Base-by-base conservation (phyloP, 2,888 invertebrate genomes). In the Zygaena filipendulae region DNA sequence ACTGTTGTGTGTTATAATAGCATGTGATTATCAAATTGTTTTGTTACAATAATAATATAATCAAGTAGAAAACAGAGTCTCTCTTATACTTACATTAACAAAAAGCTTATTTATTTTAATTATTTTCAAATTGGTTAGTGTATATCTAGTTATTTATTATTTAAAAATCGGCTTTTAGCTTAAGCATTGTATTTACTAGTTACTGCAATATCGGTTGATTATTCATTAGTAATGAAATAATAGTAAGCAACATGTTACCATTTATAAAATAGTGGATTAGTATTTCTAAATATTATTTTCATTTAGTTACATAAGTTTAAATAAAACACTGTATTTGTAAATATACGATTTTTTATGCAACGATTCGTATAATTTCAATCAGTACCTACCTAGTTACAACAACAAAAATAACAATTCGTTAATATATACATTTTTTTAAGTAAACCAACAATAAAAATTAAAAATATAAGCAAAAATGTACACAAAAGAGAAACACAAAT, bases 71-170 rank as follows among this genome's bases (percentile, higher is more conserved):
- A 45, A 57, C 53, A 47, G 56, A 43, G 48, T 53, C 53, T 67
- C 63, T 70, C 63, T 66, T 59, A n/a, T n/a, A n/a, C n/a, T n/a
- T n/a, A n/a, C n/a, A n/a, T n/a, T n/a, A n/a, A n/a, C n/a, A n/a
- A n/a, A n/a, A n/a, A n/a, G n/a, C n/a, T n/a, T 60, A 38, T 55
- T 53, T 49, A 45, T 49, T 52, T 50, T 62, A 58, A 57, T 56
- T 57, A 56, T 60, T 61, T 52, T n/a, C n/a, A n/a, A n/a, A n/a
- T n/a, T n/a, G n/a, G n/a, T n/a, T n/a, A n/a, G n/a, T 62, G 72
- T 74, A 69, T 64, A 45, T 67, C 53, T 71, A 69, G 66, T 69
- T 71, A 74, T 71, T 72, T 74, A 74, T 74, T 74, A 66, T 38
- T 57, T 62, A 61, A n/a, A n/a, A n/a, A n/a, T 62, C 49, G 49